Percentiles rank a stretch among this genome's conserved stretches.
These are phyloP conservation scores for Chaetogeoica ovagalla DNA, from an alignment of 2,888 invertebrate genomes.

Conservation along the genomic window DNA sequence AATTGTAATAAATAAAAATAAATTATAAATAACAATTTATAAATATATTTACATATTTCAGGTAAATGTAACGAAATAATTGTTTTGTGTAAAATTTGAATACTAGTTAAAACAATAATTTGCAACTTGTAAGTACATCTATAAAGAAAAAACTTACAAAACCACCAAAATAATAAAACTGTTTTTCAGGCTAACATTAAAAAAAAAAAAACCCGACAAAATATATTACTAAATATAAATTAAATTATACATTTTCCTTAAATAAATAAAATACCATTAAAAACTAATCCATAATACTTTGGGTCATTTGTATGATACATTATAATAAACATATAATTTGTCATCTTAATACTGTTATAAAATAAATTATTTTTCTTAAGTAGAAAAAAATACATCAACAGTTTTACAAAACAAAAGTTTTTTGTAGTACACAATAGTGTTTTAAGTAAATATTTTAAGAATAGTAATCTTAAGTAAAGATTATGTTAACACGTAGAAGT, in stretches of 20 bases:
- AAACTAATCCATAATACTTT: slow-evolving; percentile 52
- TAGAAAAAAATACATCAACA: slow-evolving; percentile 49
- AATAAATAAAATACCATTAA: slow-evolving; percentile 51
- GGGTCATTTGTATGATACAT: slow-evolving; percentile 52
- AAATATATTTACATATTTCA: slow-evolving; percentile 51
- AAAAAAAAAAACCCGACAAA: slow-evolving; percentile 43
- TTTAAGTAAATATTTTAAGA: slow-evolving; percentile 43
- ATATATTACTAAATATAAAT: slow-evolving; percentile 38
- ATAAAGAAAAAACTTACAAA: slow-evolving; percentile 48
- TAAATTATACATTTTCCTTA: slow-evolving; percentile 34
- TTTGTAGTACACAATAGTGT: slow-evolving; percentile 26
- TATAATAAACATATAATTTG: slow-evolving; percentile 48
- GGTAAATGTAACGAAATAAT: slow-evolving; percentile 51
- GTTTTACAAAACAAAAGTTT: slow-evolving; percentile 39
- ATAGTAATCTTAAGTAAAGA: slow-evolving; percentile 8
- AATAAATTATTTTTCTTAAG: slow-evolving; percentile 47
- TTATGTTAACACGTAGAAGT: slow-evolving; percentile 14
- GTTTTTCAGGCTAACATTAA: slow-evolving; percentile 41
- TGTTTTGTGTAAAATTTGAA: slow-evolving; percentile 44
- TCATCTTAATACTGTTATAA: slow-evolving; percentile 52
- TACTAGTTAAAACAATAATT: slow-evolving; percentile 45
- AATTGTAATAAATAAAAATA: slow-evolving; percentile 32
- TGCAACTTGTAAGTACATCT: slow-evolving; percentile 48
- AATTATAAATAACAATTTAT: slow-evolving; percentile 44
- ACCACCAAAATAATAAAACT: slow-evolving; percentile 46